Conservation (phyloP, 2,888 invertebrate species). For the Apotomis betuletana region DNA sequence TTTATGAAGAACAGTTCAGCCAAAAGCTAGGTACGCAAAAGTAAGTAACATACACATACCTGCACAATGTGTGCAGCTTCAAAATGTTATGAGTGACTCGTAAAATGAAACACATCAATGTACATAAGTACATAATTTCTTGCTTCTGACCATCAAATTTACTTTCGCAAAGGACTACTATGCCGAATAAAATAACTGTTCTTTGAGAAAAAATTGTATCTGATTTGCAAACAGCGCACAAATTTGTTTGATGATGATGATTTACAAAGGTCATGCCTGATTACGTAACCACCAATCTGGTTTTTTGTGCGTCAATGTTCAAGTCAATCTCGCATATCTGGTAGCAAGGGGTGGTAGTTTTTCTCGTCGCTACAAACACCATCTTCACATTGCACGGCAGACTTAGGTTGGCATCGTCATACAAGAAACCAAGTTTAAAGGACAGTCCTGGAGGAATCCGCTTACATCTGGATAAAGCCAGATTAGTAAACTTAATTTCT, state of each 20-base stretch:
- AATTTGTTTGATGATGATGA: not conserved
- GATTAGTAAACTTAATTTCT: constrained; percentile 70
- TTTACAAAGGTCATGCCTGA: not conserved
- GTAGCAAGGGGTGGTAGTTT: constrained; percentile 73
- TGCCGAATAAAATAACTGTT: not conserved
- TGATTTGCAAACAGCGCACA: not conserved
- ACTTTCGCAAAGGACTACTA: not conserved
- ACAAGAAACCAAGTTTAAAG: constrained; percentile 68
- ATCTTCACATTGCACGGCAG: constrained; percentile 63
- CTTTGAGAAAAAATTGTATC: not conserved
- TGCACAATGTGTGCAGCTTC: too few relatives aligned
- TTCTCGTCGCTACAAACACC: constrained; percentile 73
- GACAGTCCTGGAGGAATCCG: constrained; percentile 74
- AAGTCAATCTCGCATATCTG: constrained; percentile 76
- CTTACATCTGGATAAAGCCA: constrained; percentile 65
- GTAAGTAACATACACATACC: too few relatives aligned
- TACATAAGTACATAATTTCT: too few relatives aligned
- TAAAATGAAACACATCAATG: too few relatives aligned
- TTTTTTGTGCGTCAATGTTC: constrained; percentile 61
- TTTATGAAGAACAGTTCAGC: too few relatives aligned
- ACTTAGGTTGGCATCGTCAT: constrained; percentile 71
- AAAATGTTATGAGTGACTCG: too few relatives aligned
- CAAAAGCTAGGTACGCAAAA: too few relatives aligned
- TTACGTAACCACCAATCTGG: constrained; percentile 47
- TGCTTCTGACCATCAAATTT: too few relatives aligned